A percentile compares a stretch with the other conserved stretches of the same genome.
phyloP scores from a whole-genome alignment of 2,113 vertebrate genomes.

The Notechis scutatus region DNA sequence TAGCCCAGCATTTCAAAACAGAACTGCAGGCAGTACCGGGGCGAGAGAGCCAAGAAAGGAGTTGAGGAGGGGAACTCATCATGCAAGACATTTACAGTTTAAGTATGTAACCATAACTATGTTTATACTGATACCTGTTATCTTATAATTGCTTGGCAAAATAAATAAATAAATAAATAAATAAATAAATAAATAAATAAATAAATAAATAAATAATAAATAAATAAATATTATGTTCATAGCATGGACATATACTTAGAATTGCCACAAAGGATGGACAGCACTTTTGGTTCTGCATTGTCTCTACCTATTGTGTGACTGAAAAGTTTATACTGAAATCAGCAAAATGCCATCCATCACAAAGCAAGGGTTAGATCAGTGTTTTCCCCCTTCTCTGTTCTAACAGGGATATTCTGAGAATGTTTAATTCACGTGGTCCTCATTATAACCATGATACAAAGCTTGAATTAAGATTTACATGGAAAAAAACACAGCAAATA shows the following conservation, averaged over 20 bases:
- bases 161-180: no score
- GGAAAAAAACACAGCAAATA: background rate
- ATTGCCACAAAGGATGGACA: background rate
- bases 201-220: no score
- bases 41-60: background rate
- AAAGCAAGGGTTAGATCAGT: slow-evolving; percentile 27
- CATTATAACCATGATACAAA: background rate
- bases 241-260: background rate
- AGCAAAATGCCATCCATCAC: background rate
- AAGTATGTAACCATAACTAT: background rate
- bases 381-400: background rate
- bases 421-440: background rate
- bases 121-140: no score
- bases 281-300: background rate
- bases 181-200: no score
- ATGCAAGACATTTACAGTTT: background rate
- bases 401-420: slow-evolving; percentile 14
- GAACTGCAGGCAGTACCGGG: background rate
- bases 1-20: slow-evolving; percentile 7
- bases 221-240: background rate
- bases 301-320: background rate
- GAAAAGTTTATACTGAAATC: slow-evolving; percentile 11
- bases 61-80: background rate
- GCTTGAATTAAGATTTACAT: background rate
- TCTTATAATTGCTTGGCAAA: no score